These are phyloP conservation scores for Mellilla xanthometata DNA, from an alignment of 2,888 invertebrate species.

Conservation along the genomic window DNA sequence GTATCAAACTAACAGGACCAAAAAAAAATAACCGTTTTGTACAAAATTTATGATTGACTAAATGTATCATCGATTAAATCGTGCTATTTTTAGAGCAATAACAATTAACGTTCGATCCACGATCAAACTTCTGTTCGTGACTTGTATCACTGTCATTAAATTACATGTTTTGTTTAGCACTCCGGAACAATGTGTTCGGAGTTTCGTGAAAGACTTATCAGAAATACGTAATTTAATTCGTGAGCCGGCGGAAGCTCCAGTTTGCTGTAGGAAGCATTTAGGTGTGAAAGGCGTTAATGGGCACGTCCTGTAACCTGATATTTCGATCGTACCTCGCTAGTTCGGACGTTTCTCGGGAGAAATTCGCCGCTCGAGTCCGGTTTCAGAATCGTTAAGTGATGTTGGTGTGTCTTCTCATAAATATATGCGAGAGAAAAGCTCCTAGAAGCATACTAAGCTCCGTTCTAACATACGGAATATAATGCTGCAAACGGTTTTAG, in stretches of 20 bases:
- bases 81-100: neutral
- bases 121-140: neutral
- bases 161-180: slow-evolving; percentile 15
- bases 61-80: neutral
- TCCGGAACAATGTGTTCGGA: slow-evolving; percentile 11
- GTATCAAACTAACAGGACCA: no score
- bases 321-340: slow-evolving; percentile 42
- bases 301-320: slow-evolving; percentile 54
- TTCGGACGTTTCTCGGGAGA: slow-evolving; percentile 32
- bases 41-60: no score
- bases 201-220: slow-evolving; percentile 21
- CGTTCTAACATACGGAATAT: neutral
- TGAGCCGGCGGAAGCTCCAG: slow-evolving; percentile 29
- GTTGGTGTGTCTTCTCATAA: neutral
- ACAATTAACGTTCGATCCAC: neutral
- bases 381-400: slow-evolving; percentile 17
- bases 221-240: slow-evolving; percentile 31
- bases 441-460: neutral
- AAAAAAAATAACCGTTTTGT: no score
- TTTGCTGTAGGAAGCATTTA: slow-evolving; percentile 38
- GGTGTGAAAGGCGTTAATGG: slow-evolving; percentile 51
- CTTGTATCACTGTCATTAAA: slow-evolving; percentile 10
- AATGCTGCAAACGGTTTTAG: neutral
- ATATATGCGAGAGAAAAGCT: neutral
- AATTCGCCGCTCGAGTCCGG: slow-evolving; percentile 11